A percentile compares a stretch with the other conserved stretches of the same genome.
These are phyloP conservation scores for Meriones psammophilus DNA, from an alignment of 2,797 vertebrate species.

Conservation along the genomic window DNA sequence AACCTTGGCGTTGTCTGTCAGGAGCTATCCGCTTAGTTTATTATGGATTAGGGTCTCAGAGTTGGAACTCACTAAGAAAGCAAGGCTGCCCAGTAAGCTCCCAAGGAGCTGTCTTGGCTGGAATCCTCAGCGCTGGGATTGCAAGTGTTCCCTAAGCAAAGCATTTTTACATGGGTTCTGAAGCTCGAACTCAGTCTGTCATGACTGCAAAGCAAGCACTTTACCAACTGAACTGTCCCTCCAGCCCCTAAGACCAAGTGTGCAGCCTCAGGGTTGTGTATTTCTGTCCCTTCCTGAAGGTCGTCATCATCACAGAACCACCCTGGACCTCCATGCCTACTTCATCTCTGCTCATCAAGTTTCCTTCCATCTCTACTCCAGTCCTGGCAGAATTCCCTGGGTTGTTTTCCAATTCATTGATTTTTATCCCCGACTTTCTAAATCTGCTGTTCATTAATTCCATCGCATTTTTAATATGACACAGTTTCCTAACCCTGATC, in stretches of 20 bases:
- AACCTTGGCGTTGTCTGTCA: neutral
- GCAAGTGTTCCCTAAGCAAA: neutral
- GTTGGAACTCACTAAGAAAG: neutral
- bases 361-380: neutral
- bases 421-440: neutral
- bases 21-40: neutral
- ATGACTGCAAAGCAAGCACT: neutral
- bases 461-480: neutral
- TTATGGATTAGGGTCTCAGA: neutral
- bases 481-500: constrained; percentile 19
- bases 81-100: neutral
- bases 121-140: neutral
- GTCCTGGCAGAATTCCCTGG: neutral
- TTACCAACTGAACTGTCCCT: neutral
- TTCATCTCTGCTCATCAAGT: neutral
- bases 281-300: neutral
- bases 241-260: neutral
- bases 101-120: neutral
- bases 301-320: neutral
- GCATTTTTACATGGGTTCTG: neutral
- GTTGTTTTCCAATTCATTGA: neutral
- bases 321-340: neutral
- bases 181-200: neutral
- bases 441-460: neutral
- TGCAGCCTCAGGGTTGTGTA: neutral